Evolutionary conservation across 2,113 vertebrate genomes (phyloP), one percentile per base, ranked within the genome.

Genomic region (Misgurnus mizolepis): DNA sequence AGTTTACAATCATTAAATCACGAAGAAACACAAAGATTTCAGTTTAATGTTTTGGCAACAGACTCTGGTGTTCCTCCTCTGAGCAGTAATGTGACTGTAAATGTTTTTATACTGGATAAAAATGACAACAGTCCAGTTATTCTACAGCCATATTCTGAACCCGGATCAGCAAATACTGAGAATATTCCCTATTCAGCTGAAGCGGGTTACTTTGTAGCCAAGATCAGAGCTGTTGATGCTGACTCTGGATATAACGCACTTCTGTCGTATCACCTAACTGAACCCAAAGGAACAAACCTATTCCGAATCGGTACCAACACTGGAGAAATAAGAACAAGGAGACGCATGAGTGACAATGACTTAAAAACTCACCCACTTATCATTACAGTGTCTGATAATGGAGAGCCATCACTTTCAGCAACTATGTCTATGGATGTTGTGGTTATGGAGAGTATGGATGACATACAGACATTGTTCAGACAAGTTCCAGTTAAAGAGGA

Each of bases 331-430:
- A 85, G 79, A 47, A 89, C 88, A 14, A 89, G 80, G 45, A 84
- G 85, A 67, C 85, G 87, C 78, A 75, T 94, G 90, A 89, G 92
- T 79, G 89, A 93, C 84, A 91, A 88, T 0, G 93, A 95, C 75
- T 84, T 88, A 60, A 86, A 92, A 84, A 91, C 89, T 76, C 92
- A 95, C 76, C 93, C 88, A 27, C 88, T 94, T 64, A 87, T 94
- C 0, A 78, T 94, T 7, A 81, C 92, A 72, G 92, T 95, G 72
- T 89, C 1, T 71, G 94, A 95, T 81, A 91, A 88, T 0, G 93
- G 94, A 66, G 90, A 95, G 0, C 93, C 93, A 0, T 78, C 92
- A 0, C 92, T 94, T 1, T 95, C 94, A 45, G 89, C 93, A 5
- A 93, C 91, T 0, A 78, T 93, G 7, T 88, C 89, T 0, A 68